A percentile compares a stretch with the other conserved stretches of the same genome.
phyloP scores from a whole-genome alignment of 2,888 invertebrate genomes.

The Lasioglossum morio region DNA sequence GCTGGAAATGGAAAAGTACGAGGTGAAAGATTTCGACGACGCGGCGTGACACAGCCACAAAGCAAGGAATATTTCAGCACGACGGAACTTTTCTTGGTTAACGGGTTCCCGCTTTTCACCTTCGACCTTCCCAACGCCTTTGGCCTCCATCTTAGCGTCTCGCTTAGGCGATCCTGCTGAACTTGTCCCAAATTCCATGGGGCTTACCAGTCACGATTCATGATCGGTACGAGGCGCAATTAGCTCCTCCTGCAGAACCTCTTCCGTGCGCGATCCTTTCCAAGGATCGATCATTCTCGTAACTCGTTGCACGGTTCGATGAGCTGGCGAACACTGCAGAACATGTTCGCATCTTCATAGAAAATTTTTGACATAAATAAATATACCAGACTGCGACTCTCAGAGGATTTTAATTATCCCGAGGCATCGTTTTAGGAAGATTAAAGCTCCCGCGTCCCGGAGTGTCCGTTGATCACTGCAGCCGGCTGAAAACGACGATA shows the following conservation, averaged over 20 bases:
- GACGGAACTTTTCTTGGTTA: constrained; percentile 55
- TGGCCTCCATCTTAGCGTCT: constrained; percentile 44
- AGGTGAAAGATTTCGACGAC: background rate
- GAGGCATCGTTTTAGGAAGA: background rate
- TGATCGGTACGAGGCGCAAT: constrained; percentile 44
- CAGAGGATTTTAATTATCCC: background rate
- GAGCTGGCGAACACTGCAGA: background rate
- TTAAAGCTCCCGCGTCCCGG: background rate
- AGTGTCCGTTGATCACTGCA: background rate
- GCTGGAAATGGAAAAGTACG: background rate
- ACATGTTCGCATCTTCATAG: background rate
- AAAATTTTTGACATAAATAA: background rate
- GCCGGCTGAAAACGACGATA: background rate
- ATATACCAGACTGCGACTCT: background rate
- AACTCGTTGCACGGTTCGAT: constrained; percentile 14
- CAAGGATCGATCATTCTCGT: constrained; percentile 28
- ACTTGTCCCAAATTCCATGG: constrained; percentile 70
- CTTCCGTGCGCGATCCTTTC: constrained; percentile 53
- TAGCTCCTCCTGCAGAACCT: constrained; percentile 48
- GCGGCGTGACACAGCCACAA: background rate
- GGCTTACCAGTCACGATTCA: constrained; percentile 56
- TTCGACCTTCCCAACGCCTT: constrained; percentile 66
- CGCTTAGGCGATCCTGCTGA: constrained; percentile 61
- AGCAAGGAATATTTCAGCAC: constrained; percentile 35
- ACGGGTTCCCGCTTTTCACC: constrained; percentile 69